Base-by-base conservation (phyloP, 1,140 invertebrate genomes). In the Penaeus japonicus region DNA sequence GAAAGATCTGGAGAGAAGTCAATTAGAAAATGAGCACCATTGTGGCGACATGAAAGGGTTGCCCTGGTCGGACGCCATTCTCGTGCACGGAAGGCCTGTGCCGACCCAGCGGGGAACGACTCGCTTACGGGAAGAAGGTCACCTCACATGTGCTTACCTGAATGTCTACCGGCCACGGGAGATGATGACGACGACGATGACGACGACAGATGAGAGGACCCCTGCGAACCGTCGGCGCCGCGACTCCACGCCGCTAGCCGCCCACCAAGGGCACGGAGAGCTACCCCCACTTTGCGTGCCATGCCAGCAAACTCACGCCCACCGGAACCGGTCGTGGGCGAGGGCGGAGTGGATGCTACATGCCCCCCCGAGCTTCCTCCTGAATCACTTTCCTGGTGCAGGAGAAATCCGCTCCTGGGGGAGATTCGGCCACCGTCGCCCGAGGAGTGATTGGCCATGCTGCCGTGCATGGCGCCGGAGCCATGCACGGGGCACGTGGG, bases 401-500 rank as follows among this genome's bases (percentile, higher is more conserved):
- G 65, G n/a, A 32, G 81, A 20, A 77, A 53, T 22, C 24, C 53
- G 4, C 54, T n/a, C 54, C 30, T 88, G 53, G 62, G 53, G 20
- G 70, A 83, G 70, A 70, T 15, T 4, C 30, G 65, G 30, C 80
- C 70, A 22, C 70, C 86, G n/a, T 83, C 87, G 24, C 15, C 57
- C 2, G 85, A 70, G 24, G 70, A 18, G 18, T 79, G 84, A 24
- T 73, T 20, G 70, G 47, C 54, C 10, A 70, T 24, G 24, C 57
- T 55, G 53, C 62, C 83, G 70, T 83, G 87, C 20, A 83, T 75
- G 54, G 81, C 80, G 65, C 83, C 35, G 80, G 65, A 78, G 80
- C 87, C 87, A 24, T 88, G 87, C 22, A 88, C 87, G 2, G 87
- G 87, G 32, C 87, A 88, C 18, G 87, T 84, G n/a, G 87, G 87